These are phyloP conservation scores for Pseudachorutes palmiensis DNA, from an alignment of 1,140 invertebrate genomes.

Conservation along the genomic window DNA sequence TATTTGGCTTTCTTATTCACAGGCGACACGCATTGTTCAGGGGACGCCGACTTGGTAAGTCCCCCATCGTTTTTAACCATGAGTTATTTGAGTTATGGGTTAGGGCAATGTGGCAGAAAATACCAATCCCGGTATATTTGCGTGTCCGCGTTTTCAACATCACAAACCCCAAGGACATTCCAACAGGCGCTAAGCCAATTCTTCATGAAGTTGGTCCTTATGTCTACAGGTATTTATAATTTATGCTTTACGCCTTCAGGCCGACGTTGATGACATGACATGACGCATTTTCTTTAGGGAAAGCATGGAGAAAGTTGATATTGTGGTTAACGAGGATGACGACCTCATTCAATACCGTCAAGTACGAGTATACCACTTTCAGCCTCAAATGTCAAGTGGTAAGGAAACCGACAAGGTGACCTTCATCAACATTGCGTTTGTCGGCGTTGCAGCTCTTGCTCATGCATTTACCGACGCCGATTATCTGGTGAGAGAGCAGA, in stretches of 20 bases:
- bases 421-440: constrained; percentile 17
- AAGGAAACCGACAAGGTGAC: constrained; percentile 18
- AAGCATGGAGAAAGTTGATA: constrained; percentile 17
- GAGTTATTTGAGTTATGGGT: no score
- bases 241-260: not conserved
- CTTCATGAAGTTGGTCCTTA: constrained; percentile 21
- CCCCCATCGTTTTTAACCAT: no score
- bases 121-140: constrained; percentile 6
- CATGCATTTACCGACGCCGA: constrained; percentile 15
- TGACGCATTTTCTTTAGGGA: constrained; percentile 12
- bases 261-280: not conserved
- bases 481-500: no score
- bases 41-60: constrained; percentile 5
- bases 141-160: constrained; percentile 28
- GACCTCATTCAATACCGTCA: constrained; percentile 17
- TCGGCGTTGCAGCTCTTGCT: not conserved
- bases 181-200: constrained; percentile 16
- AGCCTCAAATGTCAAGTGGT: constrained; percentile 17
- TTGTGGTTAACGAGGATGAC: not conserved
- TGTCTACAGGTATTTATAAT: constrained; percentile 14
- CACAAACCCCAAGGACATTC: constrained; percentile 20
- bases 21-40: not conserved
- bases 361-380: constrained; percentile 4
- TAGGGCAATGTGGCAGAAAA: constrained; percentile 4
- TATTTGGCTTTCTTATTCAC: no score